Evolutionary conservation across 2,113 vertebrate species (phyloP).

Genomic region (Ceuthmochares aereus): DNA sequence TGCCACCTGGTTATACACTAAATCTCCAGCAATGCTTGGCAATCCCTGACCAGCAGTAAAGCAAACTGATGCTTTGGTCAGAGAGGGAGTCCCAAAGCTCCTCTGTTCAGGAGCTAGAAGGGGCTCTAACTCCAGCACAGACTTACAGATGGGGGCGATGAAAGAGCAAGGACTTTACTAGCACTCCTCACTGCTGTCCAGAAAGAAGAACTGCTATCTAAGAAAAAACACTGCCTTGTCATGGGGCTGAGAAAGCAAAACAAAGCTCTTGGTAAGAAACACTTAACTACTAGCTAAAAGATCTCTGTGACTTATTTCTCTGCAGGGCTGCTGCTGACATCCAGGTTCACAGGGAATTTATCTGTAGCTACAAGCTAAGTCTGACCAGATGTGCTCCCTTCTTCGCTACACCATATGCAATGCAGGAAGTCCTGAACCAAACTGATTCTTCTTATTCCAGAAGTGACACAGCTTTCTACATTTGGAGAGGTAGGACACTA

Average conservation of each 20-base stretch:
- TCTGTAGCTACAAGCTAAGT: background rate
- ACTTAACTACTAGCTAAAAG: background rate
- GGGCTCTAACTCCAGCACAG: background rate
- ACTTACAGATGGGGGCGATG: background rate
- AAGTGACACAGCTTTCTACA: background rate
- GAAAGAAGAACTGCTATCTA: background rate
- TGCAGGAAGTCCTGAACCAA: background rate
- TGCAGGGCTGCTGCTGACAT: background rate
- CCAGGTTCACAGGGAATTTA: background rate
- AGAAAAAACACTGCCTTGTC: background rate
- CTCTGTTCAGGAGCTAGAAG: background rate
- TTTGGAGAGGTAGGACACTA: background rate
- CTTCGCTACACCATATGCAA: background rate
- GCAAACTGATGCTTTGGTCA: background rate
- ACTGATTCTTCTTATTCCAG: background rate
- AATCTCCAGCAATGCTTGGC: background rate
- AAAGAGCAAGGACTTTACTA: background rate
- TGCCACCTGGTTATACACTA: background rate
- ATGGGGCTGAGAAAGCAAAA: background rate
- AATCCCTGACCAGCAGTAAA: background rate
- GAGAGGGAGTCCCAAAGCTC: background rate
- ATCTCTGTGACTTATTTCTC: background rate
- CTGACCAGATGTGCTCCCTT: background rate
- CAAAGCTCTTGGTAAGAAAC: conserved; percentile 14
- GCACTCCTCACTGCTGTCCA: background rate